phyloP scores from a whole-genome alignment of 2,797 vertebrate species.

The Gallinago solitaria region DNA sequence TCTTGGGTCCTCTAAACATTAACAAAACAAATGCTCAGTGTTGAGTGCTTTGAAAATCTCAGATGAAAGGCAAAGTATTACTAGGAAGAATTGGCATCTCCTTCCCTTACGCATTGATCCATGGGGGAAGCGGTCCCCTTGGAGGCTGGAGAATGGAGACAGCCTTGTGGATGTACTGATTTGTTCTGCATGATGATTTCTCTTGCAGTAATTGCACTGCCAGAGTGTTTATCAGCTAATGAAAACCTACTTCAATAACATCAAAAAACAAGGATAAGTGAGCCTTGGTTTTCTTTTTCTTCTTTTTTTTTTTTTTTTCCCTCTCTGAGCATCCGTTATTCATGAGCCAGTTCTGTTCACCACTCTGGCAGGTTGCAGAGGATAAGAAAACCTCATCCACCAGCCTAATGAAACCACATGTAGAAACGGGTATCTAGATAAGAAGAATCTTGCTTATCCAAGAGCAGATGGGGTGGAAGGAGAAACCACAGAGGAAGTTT shows the following conservation, averaged over 20 bases:
- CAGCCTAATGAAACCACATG: background rate
- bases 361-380: background rate
- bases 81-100: constrained; percentile 27
- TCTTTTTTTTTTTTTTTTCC: background rate
- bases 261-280: background rate
- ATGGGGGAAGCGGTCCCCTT: background rate
- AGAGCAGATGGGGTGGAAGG: background rate
- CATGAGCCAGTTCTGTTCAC: background rate
- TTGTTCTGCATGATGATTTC: constrained; percentile 38
- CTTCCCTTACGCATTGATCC: background rate
- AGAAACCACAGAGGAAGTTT: constrained; percentile 12
- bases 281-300: background rate
- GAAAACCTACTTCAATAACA: constrained; percentile 55
- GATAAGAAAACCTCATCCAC: constrained; percentile 16
- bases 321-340: background rate
- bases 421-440: constrained; percentile 14
- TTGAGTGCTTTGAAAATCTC: constrained; percentile 49
- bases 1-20: constrained; percentile 20
- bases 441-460: background rate
- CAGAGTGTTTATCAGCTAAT: constrained; percentile 47
- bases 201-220: constrained; percentile 26
- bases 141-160: constrained; percentile 25
- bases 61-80: constrained; percentile 34
- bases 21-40: background rate
- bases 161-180: constrained; percentile 31